Base-by-base conservation (phyloP, 2,888 invertebrate species). In the Macropis europaea region DNA sequence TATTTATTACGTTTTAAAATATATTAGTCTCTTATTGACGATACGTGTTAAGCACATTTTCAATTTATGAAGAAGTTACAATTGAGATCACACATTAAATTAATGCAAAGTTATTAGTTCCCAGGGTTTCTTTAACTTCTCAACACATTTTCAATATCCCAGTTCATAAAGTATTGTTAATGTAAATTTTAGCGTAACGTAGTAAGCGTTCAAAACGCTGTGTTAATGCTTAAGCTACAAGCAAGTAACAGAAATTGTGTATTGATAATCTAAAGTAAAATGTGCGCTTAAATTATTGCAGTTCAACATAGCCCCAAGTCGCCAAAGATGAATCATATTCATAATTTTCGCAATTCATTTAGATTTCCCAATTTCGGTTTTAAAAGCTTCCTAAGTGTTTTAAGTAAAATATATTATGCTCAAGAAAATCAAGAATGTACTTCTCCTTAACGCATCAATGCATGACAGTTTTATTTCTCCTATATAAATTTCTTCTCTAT, bases 271-370 rank as follows among this genome's bases (percentile, higher is more conserved):
- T 76, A 82, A 72, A 69, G 56, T 82, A 82, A 82, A 81, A 69
- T 79, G 73, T 81, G 68, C 76, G 73, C 76, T 79, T 79, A 72
- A 79, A 78, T 79, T 79, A 80, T 71, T 79, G 73, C 73, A 67
- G 40, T 57, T 80, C 56, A 80, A 81, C 79, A 62, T 81, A 80
- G 76, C 66, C 69, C 73, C 63, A 73, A 80, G 76, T 68, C 47
- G 61, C 48, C 63, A 66, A n/a, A 78, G 62, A 69, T 9, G 32
- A 54, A 69, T 40, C 42, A 56, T 50, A 63, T 60, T 53, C 32
- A 43, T 56, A 40, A 52, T 34, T 36, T 56, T 30, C 50, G 28
- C 19, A 60, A 73, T 56, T 45, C 62, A 32, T 38, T n/a, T 34
- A 28, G 70, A 30, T 34, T 28, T 26, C 61, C 34, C 53, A 43